Conservation (phyloP, 2,888 invertebrate genomes). For the Erebia epiphron region DNA sequence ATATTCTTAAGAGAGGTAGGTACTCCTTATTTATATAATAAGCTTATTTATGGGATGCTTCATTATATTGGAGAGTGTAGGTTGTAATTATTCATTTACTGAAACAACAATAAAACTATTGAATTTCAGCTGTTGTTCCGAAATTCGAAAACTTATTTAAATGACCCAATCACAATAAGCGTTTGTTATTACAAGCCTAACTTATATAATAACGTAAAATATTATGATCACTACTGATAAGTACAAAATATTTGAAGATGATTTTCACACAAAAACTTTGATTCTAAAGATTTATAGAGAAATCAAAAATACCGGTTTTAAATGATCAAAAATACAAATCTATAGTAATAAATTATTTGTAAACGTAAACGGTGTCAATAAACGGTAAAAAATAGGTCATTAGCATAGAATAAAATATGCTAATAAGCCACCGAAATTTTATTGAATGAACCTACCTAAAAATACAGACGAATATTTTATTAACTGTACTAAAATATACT, state of each 20-base stretch:
- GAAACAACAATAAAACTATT: not conserved
- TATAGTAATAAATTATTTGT: not conserved
- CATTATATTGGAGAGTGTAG: slow-evolving; percentile 8
- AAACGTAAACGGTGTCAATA: slow-evolving; percentile 30
- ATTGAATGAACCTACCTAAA: slow-evolving; percentile 12
- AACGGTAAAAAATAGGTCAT: slow-evolving; percentile 32
- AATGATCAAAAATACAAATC: not conserved
- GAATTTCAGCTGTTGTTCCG: not conserved
- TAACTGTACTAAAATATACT: not conserved
- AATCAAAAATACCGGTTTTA: not conserved
- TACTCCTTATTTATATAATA: slow-evolving; percentile 27
- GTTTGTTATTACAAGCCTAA: not conserved
- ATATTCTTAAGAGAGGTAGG: slow-evolving; percentile 41
- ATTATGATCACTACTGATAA: not conserved
- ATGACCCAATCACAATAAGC: not conserved
- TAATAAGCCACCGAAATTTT: slow-evolving; percentile 28
- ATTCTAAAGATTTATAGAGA: not conserved
- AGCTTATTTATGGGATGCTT: slow-evolving; percentile 12
- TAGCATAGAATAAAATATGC: slow-evolving; percentile 32
- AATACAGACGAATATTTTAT: not conserved
- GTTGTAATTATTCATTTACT: slow-evolving; percentile 5
- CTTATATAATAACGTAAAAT: no score
- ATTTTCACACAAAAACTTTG: not conserved
- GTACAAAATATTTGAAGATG: not conserved
- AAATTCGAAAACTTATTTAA: not conserved